Base-by-base conservation (phyloP, 2,797 vertebrate species). In the Yasuhikotakia modesta region DNA sequence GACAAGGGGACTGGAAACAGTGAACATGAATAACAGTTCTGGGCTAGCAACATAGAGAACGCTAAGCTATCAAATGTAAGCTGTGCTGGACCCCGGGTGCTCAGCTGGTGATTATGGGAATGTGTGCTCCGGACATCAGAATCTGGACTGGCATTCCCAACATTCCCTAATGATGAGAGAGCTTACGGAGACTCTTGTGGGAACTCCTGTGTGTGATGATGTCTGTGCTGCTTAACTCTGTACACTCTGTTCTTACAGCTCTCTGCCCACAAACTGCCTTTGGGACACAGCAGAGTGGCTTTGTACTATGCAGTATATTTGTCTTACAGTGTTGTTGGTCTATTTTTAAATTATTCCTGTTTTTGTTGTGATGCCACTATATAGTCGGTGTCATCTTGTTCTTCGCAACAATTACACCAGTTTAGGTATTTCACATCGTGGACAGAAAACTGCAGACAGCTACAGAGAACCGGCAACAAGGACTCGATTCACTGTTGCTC, bases 1-100 rank as follows among this genome's bases (percentile, higher is more conserved):
- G 97, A 99, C 82, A 98, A 98, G 88, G 91, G 95, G 81, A 96
- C 96, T 89, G 97, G 97, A 89, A 97, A 95, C 92, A 97, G 96
- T 88, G 97, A 95, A 93, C 97, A 95, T 6, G 96, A 99, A 93
- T 98, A 96, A 88, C 82, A 50, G 48, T 35, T 58, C 53, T 58
- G 53, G n/a, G 11, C 30, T 50, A 3, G 2, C 19, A 17, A 0
- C 21, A 19, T 70, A 24, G 2, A n/a, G 4, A 19, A 82, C 27
- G 72, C 72, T 71, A n/a, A n/a, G n/a, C n/a, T n/a, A n/a, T 66
- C 43, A 80, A 67, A 60, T 7, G 17, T 4, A 5, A 1, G 53
- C 73, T 66, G 52, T 57, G 53, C 35, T 55, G 60, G 73, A 76
- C 79, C 79, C 39, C 45, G 61, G 30, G 68, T 13, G n/a, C 35